Base-by-base conservation (phyloP, 2,888 invertebrate genomes). In the Micropterix aruncella region DNA sequence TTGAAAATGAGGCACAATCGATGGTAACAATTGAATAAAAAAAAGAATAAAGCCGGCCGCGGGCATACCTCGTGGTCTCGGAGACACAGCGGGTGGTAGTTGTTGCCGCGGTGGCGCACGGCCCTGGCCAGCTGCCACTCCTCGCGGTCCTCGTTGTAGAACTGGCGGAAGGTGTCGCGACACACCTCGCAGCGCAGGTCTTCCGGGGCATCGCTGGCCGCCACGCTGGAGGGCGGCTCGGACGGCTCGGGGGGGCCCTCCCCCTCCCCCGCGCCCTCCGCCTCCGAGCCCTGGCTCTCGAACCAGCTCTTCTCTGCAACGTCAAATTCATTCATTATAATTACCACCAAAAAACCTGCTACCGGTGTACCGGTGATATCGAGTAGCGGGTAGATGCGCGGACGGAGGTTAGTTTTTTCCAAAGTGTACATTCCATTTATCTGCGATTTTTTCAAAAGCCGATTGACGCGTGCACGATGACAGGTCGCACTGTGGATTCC, bases 81-180 rank as follows among this genome's bases (percentile, higher is more conserved):
- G 53, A 84, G 83, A 63, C 95, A 95, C 19, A 87, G 63, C 0
- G 94, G 93, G 70, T 95, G 94, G 60, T 90, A 95, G 53, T 82
- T 80, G 49, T 77, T 75, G 0, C 76, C 81, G 45, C 89, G 82
- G 19, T 83, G 79, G 3, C 78, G 72, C 16, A 88, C 71, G 0
- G 95, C 91, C 59, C 90, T 85, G 49, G 83, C 68, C 18, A 97
- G 72, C 59, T 94, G 91, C 99, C 99, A 99, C 60, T 93, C 95
- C 62, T 99, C 99, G 52, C 83, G 81, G 55, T 99, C 97, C 64
- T 97, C 93, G 61, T 95, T 88, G 70, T 89, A 99, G 70, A 91
- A 95, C 62, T 91, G 88, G 52, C 93, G 88, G 67, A 99, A 96
- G 51, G 75, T 74, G 67, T 99, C 97, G 12, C 84, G 82, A 64